Base-by-base conservation (phyloP, 1,140 invertebrate species). In the Megathymus violae region DNA sequence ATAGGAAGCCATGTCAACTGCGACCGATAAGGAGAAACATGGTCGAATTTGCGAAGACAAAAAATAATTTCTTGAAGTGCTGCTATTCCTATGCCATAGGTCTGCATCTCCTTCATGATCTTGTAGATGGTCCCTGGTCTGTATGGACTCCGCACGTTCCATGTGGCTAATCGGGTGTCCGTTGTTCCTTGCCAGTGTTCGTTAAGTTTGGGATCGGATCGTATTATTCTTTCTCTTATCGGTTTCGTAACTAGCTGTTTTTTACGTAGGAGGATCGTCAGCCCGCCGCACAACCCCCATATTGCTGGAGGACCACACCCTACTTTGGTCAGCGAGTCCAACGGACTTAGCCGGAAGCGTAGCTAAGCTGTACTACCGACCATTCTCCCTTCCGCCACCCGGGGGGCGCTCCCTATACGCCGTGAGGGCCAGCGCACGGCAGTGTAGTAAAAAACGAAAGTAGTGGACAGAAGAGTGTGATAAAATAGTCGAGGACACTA, bases 51-150 rank as follows among this genome's bases (percentile, higher is more conserved):
- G n/a, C n/a, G n/a, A n/a, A n/a, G n/a, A n/a, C n/a, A n/a, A n/a
- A n/a, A n/a, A n/a, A 69, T 36, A 0, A 75, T 59, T 63, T 71
- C 64, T 41, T 74, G 67, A 1, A 73, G 40, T 3, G 66, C 70
- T 2, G 67, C 63, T 9, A 73, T 34, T 7, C 34, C 36, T 1
- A 66, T 43, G n/a, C 36, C 16, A 22, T 72, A 72, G 2, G 2
- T 22, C 5, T 22, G 2, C 19, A 22, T 3, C 5, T 22, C 19
- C 5, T 22, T 5, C 5, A 22, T 3, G 5, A 22, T 5, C 5
- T 22, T 2, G 19, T 22, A 22, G 2, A 22, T 22, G 19, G 19
- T 5, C 5, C 19, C 65, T 5, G 66, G 65, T 46, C 69, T 62
- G 47, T 48, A 63, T 1, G 67, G 19, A 47, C 25, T 41, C 2